Conservation (phyloP, 2,113 vertebrate genomes). For the Tachysurus fulvidraco region DNA sequence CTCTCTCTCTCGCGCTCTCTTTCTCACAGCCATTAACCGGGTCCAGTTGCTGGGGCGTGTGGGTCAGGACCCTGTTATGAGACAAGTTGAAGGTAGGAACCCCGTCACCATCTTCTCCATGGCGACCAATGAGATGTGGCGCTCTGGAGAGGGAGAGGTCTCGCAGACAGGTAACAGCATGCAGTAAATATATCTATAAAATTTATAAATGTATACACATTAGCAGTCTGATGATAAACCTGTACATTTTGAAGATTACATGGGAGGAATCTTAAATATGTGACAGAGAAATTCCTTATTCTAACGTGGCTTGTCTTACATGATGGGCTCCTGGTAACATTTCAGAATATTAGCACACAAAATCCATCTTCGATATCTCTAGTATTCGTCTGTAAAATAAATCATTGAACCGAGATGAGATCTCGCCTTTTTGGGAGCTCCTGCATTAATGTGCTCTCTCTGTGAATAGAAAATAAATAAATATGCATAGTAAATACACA, state of each 20-base stretch:
- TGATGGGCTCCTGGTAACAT: background rate
- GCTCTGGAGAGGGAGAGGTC: slow-evolving; percentile 79
- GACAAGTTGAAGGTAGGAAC: slow-evolving; percentile 91
- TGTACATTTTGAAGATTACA: background rate
- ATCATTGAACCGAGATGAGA: background rate
- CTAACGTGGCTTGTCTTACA: background rate
- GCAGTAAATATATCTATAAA: background rate
- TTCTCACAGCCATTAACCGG: slow-evolving; percentile 83
- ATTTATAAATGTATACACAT: background rate
- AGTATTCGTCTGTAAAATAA: background rate
- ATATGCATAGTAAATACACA: background rate
- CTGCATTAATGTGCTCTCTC: background rate
- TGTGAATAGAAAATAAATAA: background rate
- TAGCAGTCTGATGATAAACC: background rate
- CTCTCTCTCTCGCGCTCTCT: no score
- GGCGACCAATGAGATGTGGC: slow-evolving; percentile 97
- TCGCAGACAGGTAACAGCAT: slow-evolving; percentile 65
- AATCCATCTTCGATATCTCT: background rate
- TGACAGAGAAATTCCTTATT: background rate
- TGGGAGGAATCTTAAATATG: background rate
- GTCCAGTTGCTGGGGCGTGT: slow-evolving; percentile 93
- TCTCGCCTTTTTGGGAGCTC: background rate
- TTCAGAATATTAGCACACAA: background rate
- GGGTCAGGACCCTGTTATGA: slow-evolving; percentile 95
- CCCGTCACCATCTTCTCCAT: slow-evolving; percentile 96